Base-by-base conservation (phyloP, 2,797 vertebrate genomes). In the Australoheros facetus region DNA sequence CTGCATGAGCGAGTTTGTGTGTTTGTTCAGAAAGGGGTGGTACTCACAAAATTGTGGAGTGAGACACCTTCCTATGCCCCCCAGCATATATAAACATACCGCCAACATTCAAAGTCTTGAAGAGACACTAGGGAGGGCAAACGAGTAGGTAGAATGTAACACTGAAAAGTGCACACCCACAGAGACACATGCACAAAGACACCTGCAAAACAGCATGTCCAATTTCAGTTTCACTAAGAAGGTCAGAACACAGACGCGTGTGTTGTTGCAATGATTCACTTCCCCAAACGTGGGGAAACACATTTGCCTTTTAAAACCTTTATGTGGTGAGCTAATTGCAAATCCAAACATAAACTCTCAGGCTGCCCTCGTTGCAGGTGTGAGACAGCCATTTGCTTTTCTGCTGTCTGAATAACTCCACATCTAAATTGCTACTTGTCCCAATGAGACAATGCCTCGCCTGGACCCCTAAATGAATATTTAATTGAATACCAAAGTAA, bases 131-230 rank as follows among this genome's bases (percentile, higher is more conserved):
- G 80, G 54, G 45, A 86, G 88, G 84, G 78, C 80, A 81, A 90
- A 79, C 45, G 64, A 88, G 93, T 92, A 90, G 91, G 91, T 28
- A 83, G 85, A 77, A 82, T 83, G 77, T 66, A 89, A 79, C 81
- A 83, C 34, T 80, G 73, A 88, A 80, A 88, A 85, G 83, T 84
- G 74, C 84, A 86, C 91, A 75, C 85, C 89, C 82, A 93, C 88
- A 80, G 78, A 90, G 62, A 86, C 80, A 76, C 83, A 87, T 42
- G 71, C 82, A 81, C 79, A 76, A 64, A 81, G 85, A 89, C 89
- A 93, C 86, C 83, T 87, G 92, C 82, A 84, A 83, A 88, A 64
- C 73, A 75, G 80, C 72, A 78, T 73, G 80, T 85, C 75, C 55
- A 64, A 78, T 88, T 89, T 76, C 83, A 83, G 71, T 82, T 86